Conservation (phyloP, 23 tunicate genomes). For the Styela clava region DNA sequence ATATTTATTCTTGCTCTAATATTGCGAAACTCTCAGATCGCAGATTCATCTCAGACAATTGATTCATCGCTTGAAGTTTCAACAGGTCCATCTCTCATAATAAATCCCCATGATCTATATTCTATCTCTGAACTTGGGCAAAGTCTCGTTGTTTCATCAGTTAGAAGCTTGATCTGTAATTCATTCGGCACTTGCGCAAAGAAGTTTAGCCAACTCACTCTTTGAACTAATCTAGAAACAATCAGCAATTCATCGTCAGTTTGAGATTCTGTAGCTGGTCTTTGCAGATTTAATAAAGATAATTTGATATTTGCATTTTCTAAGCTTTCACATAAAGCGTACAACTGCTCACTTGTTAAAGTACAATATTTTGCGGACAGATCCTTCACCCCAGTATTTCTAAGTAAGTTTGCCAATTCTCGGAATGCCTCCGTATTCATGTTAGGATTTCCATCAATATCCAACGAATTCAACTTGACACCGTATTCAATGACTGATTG, state of each 20-base stretch:
- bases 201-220: not conserved
- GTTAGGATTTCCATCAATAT: not conserved
- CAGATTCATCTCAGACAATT: no score
- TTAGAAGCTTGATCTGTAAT: not conserved
- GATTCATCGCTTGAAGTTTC: no score
- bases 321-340: not conserved
- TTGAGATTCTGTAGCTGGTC: no score
- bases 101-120: not conserved
- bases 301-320: not conserved
- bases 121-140: not conserved
- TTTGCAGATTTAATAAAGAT: no score
- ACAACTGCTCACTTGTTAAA: not conserved
- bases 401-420: not conserved
- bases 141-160: not conserved
- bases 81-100: no score
- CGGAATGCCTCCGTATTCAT: not conserved
- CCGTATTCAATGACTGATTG: not conserved
- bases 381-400: not conserved
- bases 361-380: not conserved
- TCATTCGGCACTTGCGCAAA: not conserved
- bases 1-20: no score
- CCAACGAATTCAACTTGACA: not conserved
- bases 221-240: not conserved
- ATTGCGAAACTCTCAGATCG: no score
- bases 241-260: not conserved